Conservation (phyloP, 2,797 vertebrate species). For the Muscicapa striata region DNA sequence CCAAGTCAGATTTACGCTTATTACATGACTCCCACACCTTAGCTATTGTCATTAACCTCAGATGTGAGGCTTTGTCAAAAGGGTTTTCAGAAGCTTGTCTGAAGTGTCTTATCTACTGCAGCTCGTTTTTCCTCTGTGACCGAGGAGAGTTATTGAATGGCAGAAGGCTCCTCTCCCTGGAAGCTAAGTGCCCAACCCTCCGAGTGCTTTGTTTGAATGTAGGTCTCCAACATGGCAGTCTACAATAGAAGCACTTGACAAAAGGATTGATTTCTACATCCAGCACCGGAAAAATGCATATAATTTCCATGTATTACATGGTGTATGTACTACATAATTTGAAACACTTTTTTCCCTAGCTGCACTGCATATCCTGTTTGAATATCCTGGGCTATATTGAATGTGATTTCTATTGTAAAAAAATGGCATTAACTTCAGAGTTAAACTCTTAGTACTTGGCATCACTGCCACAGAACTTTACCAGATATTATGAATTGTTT, state of each 20-base stretch:
- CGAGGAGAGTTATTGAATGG: not conserved
- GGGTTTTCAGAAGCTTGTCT: conserved; percentile 37
- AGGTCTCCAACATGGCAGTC: conserved; percentile 61
- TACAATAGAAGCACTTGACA: conserved; percentile 62
- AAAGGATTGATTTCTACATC: conserved; percentile 65
- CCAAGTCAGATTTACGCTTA: conserved; percentile 58
- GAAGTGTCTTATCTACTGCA: not conserved
- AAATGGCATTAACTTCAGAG: not conserved
- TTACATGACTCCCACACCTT: conserved; percentile 67
- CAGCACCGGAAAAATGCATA: conserved; percentile 54
- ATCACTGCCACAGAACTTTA: not conserved
- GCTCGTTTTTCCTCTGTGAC: not conserved
- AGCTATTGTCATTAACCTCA: conserved; percentile 59
- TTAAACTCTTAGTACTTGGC: not conserved
- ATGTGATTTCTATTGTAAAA: conserved; percentile 13
- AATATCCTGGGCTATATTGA: conserved; percentile 10
- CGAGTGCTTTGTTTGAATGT: conserved; percentile 51
- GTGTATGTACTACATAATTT: conserved; percentile 19
- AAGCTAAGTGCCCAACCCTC: conserved; percentile 52
- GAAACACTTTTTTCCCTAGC: conserved; percentile 20
- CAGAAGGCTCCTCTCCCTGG: conserved; percentile 44
- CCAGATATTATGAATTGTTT: not conserved
- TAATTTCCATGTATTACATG: conserved; percentile 66
- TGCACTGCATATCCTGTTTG: conserved; percentile 14
- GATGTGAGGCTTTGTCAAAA: conserved; percentile 53